Percentiles rank a stretch among this genome's conserved stretches.
phyloP scores from a whole-genome alignment of 2,797 vertebrate species.

The Sparidentex hasta region DNA sequence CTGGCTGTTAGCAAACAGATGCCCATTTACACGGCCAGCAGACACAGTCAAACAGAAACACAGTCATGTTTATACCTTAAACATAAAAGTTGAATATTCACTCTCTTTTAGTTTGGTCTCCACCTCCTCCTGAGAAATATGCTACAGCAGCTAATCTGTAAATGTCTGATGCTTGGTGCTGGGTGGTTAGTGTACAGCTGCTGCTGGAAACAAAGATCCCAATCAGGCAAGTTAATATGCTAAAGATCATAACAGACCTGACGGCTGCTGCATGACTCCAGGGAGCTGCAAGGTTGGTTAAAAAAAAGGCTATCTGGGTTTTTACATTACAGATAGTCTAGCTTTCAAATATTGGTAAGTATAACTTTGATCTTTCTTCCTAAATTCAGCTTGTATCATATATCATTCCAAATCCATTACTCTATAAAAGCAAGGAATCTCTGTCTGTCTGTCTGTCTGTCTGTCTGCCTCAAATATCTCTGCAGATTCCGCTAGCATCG shows the following conservation, averaged over 20 bases:
- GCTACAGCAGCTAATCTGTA: too few species aligned
- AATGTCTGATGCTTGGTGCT: neutral
- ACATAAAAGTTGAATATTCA: too few species aligned
- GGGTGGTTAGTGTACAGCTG: too few species aligned
- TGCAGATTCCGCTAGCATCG: too few species aligned
- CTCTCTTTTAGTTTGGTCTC: neutral
- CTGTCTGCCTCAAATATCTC: too few species aligned
- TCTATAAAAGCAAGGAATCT: too few species aligned
- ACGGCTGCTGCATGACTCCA: neutral
- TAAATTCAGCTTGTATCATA: too few species aligned
- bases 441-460: too few species aligned
- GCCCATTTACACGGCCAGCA: neutral
- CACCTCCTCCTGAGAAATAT: neutral
- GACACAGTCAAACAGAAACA: too few species aligned
- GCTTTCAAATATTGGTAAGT: neutral
- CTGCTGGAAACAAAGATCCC: too few species aligned
- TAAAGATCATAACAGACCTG: neutral
- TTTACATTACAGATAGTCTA: neutral
- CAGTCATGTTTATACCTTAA: too few species aligned
- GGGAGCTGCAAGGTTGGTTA: neutral
- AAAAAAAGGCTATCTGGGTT: neutral
- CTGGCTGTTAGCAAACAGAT: neutral
- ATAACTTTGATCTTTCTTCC: neutral
- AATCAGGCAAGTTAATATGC: too few species aligned
- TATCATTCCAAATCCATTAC: neutral